These are phyloP conservation scores for Symphodus melops DNA, from an alignment of 2,113 vertebrate genomes.

Conservation along the genomic window DNA sequence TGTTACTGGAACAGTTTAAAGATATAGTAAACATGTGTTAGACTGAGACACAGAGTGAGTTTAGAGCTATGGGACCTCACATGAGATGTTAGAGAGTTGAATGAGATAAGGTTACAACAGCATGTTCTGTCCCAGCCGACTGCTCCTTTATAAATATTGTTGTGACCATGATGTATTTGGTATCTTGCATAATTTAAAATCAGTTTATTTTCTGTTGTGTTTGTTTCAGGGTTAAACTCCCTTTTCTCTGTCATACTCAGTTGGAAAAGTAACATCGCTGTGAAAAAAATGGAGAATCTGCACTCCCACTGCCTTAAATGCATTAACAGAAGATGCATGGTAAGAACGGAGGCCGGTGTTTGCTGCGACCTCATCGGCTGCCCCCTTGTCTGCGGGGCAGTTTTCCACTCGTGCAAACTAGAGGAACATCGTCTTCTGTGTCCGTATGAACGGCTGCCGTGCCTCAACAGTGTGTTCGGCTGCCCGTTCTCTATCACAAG, in stretches of 20 bases:
- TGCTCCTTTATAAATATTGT: background rate
- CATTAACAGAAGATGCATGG: constrained; percentile 96
- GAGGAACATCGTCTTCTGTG: constrained; percentile 94
- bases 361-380: constrained; percentile 96
- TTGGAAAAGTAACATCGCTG: background rate
- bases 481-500: constrained; percentile 92
- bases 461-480: constrained; percentile 93
- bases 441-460: constrained; percentile 94
- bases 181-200: background rate
- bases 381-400: constrained; percentile 93
- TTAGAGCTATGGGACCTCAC: background rate
- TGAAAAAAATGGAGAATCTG: constrained; percentile 87
- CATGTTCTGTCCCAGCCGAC: background rate
- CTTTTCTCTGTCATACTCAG: background rate
- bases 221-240: constrained; percentile 51
- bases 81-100: background rate
- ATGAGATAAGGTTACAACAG: constrained; percentile 13
- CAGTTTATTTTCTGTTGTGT: background rate
- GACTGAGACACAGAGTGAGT: constrained; percentile 23
- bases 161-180: background rate
- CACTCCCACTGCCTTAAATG: constrained; percentile 95
- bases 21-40: constrained; percentile 58
- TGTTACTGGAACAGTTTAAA: constrained; percentile 30
- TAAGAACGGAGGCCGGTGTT: constrained; percentile 88
- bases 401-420: constrained; percentile 95